phyloP scores from a whole-genome alignment of 2,888 invertebrate genomes.

The Penaeus monodon region DNA sequence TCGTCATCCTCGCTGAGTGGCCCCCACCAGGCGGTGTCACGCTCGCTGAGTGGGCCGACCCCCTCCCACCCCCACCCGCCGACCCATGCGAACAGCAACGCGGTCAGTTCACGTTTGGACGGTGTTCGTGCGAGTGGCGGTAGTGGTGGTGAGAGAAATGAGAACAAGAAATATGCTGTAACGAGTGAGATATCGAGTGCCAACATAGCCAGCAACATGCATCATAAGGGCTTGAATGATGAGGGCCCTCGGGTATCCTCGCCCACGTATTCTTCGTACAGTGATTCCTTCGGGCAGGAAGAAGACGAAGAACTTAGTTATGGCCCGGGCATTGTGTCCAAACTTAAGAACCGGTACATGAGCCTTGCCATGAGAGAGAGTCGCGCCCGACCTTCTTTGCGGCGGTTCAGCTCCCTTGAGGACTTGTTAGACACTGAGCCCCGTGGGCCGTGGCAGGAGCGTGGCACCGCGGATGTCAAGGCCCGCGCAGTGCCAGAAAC shows the following conservation, averaged over 20 bases:
- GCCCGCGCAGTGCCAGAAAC: constrained; percentile 67
- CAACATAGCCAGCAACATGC: constrained; percentile 47
- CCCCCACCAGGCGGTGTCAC: constrained; percentile 2
- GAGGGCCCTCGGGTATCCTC: constrained; percentile 59
- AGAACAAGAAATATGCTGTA: constrained; percentile 40
- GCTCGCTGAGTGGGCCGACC: constrained; percentile 43
- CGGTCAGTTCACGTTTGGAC: constrained; percentile 54
- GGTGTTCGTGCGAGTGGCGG: constrained; percentile 47
- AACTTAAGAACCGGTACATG: constrained; percentile 86
- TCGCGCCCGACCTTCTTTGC: constrained; percentile 75
- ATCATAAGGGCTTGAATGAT: constrained; percentile 62
- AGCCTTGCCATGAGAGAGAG: constrained; percentile 86
- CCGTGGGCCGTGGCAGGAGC: constrained; percentile 66
- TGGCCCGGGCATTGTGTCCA: constrained; percentile 92
- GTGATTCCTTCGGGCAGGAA: constrained; percentile 42
- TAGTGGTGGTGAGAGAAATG: constrained; percentile 31
- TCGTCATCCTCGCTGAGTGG: constrained; percentile 2
- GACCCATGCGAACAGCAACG: constrained; percentile 15
- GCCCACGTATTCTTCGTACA: constrained; percentile 50
- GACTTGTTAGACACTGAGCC: constrained; percentile 82
- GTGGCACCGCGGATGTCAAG: constrained; percentile 61
- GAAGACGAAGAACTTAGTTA: constrained; percentile 83
- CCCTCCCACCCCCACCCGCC: constrained; percentile 41
- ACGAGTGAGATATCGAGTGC: constrained; percentile 37
- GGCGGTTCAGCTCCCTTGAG: constrained; percentile 87